phyloP scores from a whole-genome alignment of 2,888 invertebrate genomes.

The Noctua pronuba region DNA sequence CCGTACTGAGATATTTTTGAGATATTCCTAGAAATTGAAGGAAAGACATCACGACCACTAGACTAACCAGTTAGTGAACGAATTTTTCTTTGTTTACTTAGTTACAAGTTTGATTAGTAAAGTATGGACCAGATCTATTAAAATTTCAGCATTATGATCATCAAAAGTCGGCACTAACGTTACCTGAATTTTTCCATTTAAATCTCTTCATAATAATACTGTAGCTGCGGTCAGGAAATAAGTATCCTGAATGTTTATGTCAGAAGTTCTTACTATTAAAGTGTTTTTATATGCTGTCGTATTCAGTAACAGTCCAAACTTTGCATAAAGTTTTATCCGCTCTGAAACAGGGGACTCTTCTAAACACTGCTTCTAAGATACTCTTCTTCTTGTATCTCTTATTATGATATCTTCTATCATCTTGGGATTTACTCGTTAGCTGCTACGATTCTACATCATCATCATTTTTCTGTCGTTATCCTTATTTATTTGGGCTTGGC shows the following conservation, averaged over 20 bases:
- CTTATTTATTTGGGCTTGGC: not conserved
- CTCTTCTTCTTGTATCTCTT: not conserved
- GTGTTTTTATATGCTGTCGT: constrained; percentile 57
- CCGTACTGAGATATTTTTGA: not conserved
- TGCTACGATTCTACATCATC: not conserved
- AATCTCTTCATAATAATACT: constrained; percentile 1
- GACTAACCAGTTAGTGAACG: not conserved
- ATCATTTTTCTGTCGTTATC: not conserved
- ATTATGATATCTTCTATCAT: not conserved
- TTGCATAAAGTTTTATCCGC: constrained; percentile 37
- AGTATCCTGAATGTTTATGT: constrained; percentile 64
- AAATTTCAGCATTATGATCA: not conserved
- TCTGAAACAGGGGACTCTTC: constrained; percentile 10
- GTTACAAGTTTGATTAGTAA: not conserved
- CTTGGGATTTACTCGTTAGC: not conserved
- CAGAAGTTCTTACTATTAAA: constrained; percentile 57
- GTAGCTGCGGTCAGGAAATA: constrained; percentile 35
- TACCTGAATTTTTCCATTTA: not conserved
- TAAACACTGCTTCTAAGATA: not conserved
- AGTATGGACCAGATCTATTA: not conserved
- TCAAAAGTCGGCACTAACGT: not conserved
- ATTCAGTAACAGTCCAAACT: constrained; percentile 25
- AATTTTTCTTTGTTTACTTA: not conserved
- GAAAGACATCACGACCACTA: not conserved
- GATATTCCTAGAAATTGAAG: not conserved